A percentile compares a stretch with the other conserved stretches of the same genome.
These are phyloP conservation scores for Drosophila asahinai DNA, from an alignment of 1,140 invertebrate species.

Conservation along the genomic window DNA sequence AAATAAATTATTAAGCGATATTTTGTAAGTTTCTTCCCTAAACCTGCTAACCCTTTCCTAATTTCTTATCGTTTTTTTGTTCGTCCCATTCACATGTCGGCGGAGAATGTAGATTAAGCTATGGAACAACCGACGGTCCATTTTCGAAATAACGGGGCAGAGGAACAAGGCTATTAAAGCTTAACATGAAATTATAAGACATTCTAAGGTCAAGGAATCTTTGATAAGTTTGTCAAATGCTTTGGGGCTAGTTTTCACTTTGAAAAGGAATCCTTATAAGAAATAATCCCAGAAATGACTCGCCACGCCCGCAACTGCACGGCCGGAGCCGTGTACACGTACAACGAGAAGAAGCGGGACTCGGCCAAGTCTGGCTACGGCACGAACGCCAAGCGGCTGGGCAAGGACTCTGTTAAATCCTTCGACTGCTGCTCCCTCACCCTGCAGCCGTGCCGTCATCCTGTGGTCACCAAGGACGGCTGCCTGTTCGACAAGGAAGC, in stretches of 20 bases:
- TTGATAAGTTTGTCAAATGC: background rate
- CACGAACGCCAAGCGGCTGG: constrained; percentile 92
- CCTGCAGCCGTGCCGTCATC: constrained; percentile 91
- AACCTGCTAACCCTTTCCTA: too few species aligned
- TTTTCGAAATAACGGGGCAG: too few species aligned
- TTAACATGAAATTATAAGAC: background rate
- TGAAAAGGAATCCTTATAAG: background rate
- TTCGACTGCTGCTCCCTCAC: constrained; percentile 99
- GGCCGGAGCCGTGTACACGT: constrained; percentile 98
- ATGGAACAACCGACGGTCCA: too few species aligned
- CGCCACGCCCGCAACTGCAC: constrained; percentile 99
- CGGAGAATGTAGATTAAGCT: too few species aligned
- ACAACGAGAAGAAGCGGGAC: constrained; percentile 99
- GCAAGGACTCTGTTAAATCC: constrained; percentile 96
- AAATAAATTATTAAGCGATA: too few species aligned
- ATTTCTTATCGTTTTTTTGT: too few species aligned
- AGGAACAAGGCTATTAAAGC: too few species aligned
- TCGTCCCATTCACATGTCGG: too few species aligned
- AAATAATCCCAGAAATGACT: constrained; percentile 88
- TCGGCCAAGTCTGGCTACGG: constrained; percentile 96
- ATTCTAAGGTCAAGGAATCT: too few species aligned
- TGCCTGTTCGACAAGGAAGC: constrained; percentile 99
- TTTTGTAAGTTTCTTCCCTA: too few species aligned
- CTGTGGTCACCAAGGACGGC: constrained; percentile 90
- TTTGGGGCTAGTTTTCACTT: background rate